phyloP scores from a whole-genome alignment of 2,888 invertebrate species.

The Chrysomela aeneicollis region DNA sequence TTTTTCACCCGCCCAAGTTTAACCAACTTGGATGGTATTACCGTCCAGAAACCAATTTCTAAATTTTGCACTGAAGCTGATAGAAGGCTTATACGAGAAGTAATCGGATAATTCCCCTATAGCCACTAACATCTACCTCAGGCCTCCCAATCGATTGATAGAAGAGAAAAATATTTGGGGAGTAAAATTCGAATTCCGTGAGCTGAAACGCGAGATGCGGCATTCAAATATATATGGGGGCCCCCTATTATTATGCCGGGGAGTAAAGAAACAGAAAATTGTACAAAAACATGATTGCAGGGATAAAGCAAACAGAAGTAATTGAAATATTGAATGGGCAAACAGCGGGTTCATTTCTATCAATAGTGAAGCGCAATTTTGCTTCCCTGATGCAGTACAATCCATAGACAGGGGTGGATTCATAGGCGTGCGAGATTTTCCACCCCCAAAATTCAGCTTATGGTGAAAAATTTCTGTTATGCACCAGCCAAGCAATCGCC shows the following conservation, averaged over 20 bases:
- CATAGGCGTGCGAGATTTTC: not conserved
- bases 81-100: not conserved
- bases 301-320: constrained; percentile 31
- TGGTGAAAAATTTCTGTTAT: no score
- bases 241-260: constrained; percentile 16
- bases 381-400: constrained; percentile 52
- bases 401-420: constrained; percentile 36
- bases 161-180: constrained; percentile 1
- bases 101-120: constrained; percentile 5
- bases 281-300: constrained; percentile 26
- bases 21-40: not conserved
- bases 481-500: no score
- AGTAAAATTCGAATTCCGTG: constrained; percentile 11
- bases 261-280: constrained; percentile 22
- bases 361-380: constrained; percentile 45
- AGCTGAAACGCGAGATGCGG: constrained; percentile 6
- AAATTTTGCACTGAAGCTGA: not conserved
- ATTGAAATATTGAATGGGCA: constrained; percentile 38
- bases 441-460: no score
- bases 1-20: not conserved
- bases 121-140: not conserved
- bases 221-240: constrained; percentile 13
- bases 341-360: constrained; percentile 39
- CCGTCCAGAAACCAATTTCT: not conserved
- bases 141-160: not conserved